Conservation (phyloP, 2,797 vertebrate genomes). For the Poeciliopsis paucimaculata region DNA sequence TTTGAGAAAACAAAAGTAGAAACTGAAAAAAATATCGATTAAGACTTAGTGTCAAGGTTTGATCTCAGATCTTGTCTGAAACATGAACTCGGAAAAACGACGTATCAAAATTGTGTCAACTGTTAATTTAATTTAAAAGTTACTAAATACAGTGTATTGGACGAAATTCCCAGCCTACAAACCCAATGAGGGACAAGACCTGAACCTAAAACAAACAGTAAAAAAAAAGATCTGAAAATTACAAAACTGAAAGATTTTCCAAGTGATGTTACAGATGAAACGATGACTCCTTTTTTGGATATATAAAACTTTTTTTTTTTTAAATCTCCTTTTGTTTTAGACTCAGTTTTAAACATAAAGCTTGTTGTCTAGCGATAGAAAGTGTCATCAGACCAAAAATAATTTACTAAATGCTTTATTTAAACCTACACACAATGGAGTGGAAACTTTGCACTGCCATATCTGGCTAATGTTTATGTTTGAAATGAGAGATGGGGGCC, state of each 20-base stretch:
- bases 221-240: no score
- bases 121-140: background rate
- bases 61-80: background rate
- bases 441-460: conserved; percentile 57
- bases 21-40: background rate
- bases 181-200: no score
- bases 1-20: no score
- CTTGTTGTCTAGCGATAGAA: conserved; percentile 34
- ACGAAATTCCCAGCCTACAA: no score
- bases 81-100: background rate
- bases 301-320: background rate
- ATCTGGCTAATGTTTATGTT: conserved; percentile 41
- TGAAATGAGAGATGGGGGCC: conserved; percentile 24
- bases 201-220: no score
- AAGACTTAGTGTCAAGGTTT: background rate
- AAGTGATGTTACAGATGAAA: background rate
- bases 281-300: background rate
- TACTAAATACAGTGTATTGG: background rate
- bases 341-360: background rate
- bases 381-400: conserved; percentile 43
- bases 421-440: conserved; percentile 42
- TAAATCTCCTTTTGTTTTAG: background rate
- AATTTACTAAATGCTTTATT: conserved; percentile 60
- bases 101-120: background rate
- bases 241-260: background rate